A percentile compares a stretch with the other conserved stretches of the same genome.
These are phyloP conservation scores for Scopus umbretta DNA, from an alignment of 2,113 vertebrate genomes.

Conservation along the genomic window DNA sequence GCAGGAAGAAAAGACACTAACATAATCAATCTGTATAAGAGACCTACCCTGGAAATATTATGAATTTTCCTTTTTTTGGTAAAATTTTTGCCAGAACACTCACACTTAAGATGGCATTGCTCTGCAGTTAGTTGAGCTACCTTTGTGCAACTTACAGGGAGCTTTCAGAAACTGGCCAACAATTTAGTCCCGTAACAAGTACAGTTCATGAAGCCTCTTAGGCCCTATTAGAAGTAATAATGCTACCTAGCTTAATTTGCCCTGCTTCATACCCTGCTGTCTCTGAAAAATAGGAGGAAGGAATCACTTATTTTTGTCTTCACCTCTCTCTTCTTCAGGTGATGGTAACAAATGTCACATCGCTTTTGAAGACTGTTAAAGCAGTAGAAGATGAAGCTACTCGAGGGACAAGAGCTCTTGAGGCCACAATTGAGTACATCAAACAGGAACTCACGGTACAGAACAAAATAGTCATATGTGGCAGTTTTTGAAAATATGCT, in stretches of 20 bases:
- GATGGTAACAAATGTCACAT: conserved; percentile 99
- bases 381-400: conserved; percentile 98
- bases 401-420: conserved; percentile 93
- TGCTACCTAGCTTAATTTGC: background rate
- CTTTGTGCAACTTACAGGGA: background rate
- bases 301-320: background rate
- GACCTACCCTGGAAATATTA: background rate
- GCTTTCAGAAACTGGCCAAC: background rate
- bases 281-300: background rate
- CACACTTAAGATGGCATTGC: background rate
- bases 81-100: background rate
- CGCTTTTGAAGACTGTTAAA: conserved; percentile 97
- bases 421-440: conserved; percentile 97
- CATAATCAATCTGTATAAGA: background rate
- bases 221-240: background rate
- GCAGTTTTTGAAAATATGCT: background rate
- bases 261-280: background rate
- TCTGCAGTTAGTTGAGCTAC: background rate
- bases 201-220: background rate
- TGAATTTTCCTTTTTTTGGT: background rate
- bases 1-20: background rate
- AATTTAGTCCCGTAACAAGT: background rate
- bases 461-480: rapidly evolving
- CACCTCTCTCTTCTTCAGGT: conserved; percentile 74
- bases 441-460: conserved; percentile 95